Base-by-base conservation (phyloP, 2,888 invertebrate genomes). In the Isotomurus palustris region DNA sequence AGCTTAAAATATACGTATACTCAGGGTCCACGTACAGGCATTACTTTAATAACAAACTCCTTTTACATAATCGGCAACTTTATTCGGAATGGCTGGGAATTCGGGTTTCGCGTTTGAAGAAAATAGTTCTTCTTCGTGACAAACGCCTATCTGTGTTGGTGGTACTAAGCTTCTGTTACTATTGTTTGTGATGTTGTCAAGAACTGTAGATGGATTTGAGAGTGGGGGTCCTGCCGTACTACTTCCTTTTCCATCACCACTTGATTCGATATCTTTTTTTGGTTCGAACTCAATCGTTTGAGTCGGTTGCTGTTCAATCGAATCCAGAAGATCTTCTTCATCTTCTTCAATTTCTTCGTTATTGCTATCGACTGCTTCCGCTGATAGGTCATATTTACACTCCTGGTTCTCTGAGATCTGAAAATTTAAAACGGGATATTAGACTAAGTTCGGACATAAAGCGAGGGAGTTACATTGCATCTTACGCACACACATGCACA, bases 381-480 rank as follows among this genome's bases (percentile, higher is more conserved):
- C 3, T 10, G 47, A 3, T n/a, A 19, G 6, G 40, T 6, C 49
- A n/a, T 28, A 48, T 10, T 47, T 48, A 60, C 21, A 49, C 43
- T 50, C 60, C 64, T 2, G 64, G 64, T 35, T 64, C 60, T 56
- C 64, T 58, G 27, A 64, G 60, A 50, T 64, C 64, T 64, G 43
- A 29, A 45, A 41, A n/a, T n/a, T n/a, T n/a, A n/a, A n/a, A n/a
- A n/a, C n/a, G n/a, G n/a, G n/a, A n/a, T n/a, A n/a, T n/a, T n/a
- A n/a, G n/a, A n/a, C n/a, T n/a, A n/a, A n/a, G n/a, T n/a, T n/a
- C n/a, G n/a, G n/a, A n/a, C n/a, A n/a, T n/a, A n/a, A n/a, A n/a
- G n/a, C n/a, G n/a, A n/a, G n/a, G n/a, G n/a, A n/a, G n/a, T n/a
- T n/a, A n/a, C n/a, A n/a, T n/a, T n/a, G n/a, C n/a, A n/a, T n/a